Percentiles rank a stretch among this genome's conserved stretches.
These are phyloP conservation scores for Sebastes nivosus DNA, from an alignment of 2,797 vertebrate genomes.

Conservation along the genomic window DNA sequence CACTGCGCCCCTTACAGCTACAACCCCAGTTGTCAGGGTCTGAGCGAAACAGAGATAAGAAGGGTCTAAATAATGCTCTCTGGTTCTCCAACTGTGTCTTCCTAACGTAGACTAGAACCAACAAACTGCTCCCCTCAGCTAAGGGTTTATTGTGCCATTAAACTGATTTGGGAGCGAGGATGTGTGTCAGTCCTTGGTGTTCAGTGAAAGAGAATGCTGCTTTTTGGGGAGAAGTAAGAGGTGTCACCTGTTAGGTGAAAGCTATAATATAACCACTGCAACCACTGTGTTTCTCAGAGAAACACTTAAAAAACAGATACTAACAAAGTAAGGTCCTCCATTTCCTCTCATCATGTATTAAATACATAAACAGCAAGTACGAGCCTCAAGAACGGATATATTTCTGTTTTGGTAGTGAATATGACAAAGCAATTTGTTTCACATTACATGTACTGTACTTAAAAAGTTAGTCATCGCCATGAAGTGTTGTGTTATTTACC, in stretches of 20 bases:
- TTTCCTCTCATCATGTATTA: slow-evolving; percentile 51
- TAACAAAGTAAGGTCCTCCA: slow-evolving; percentile 39
- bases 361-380: slow-evolving; percentile 50
- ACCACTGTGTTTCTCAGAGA: slow-evolving; percentile 64
- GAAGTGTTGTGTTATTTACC: slow-evolving; percentile 54
- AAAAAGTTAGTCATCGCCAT: slow-evolving; percentile 46
- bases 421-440: slow-evolving; percentile 37
- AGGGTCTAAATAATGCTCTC: slow-evolving; percentile 21
- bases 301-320: slow-evolving; percentile 21
- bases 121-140: slow-evolving; percentile 3
- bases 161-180: neutral
- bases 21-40: slow-evolving; percentile 78
- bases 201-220: slow-evolving; percentile 32
- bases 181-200: slow-evolving; percentile 11
- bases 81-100: slow-evolving; percentile 31
- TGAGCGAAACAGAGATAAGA: slow-evolving; percentile 63
- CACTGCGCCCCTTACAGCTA: slow-evolving; percentile 83
- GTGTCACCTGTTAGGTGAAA: slow-evolving; percentile 22
- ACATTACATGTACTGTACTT: slow-evolving; percentile 68
- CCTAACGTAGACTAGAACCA: slow-evolving; percentile 32
- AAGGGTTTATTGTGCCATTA: neutral
- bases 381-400: slow-evolving; percentile 46
- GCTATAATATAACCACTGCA: slow-evolving; percentile 70
- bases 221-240: slow-evolving; percentile 3
- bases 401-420: slow-evolving; percentile 50